Conservation (phyloP, 2,797 vertebrate genomes). For the Pseudochirops cupreus region DNA sequence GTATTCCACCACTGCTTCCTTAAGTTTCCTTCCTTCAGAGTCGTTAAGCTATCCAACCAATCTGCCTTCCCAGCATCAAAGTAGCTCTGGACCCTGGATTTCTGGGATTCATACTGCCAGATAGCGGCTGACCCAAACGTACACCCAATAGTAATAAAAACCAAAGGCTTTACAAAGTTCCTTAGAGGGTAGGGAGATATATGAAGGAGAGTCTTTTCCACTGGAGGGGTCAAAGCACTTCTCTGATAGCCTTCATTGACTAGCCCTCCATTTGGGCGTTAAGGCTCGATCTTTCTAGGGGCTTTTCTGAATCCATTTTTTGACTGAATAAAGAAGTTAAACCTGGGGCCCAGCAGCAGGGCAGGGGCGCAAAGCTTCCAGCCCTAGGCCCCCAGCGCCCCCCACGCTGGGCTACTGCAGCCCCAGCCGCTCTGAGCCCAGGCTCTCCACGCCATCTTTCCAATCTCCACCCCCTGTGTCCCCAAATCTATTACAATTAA, state of each 20-base stretch:
- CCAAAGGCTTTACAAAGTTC: slow-evolving; percentile 89
- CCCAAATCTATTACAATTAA: neutral
- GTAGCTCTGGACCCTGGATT: slow-evolving; percentile 93
- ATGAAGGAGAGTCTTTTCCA: slow-evolving; percentile 77
- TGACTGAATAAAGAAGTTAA: slow-evolving; percentile 86
- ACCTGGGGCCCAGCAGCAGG: slow-evolving; percentile 76
- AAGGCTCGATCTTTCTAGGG: slow-evolving; percentile 86
- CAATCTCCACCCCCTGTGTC: too few relatives aligned
- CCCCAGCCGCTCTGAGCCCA: too few relatives aligned
- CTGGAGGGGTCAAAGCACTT: slow-evolving; percentile 79
- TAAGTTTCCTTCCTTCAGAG: slow-evolving; percentile 91
- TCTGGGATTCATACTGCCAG: slow-evolving; percentile 97
- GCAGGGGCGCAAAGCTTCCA: too few relatives aligned
- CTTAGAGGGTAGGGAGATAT: slow-evolving; percentile 83
- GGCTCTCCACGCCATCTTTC: too few relatives aligned
- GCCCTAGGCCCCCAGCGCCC: too few relatives aligned
- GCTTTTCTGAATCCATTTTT: slow-evolving; percentile 89
- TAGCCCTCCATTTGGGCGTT: slow-evolving; percentile 79
- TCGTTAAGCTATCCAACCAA: slow-evolving; percentile 93
- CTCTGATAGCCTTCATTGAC: slow-evolving; percentile 74
- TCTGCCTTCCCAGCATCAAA: slow-evolving; percentile 90
- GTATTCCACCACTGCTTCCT: slow-evolving; percentile 96
- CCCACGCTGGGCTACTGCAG: too few relatives aligned
- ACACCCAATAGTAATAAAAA: slow-evolving; percentile 96
- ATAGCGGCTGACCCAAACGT: slow-evolving; percentile 94